Percentiles rank a stretch among this genome's conserved stretches.
Evolutionary conservation across 2,113 vertebrate genomes (phyloP).

Genomic region (Stomatorhinus ivindoensis): DNA sequence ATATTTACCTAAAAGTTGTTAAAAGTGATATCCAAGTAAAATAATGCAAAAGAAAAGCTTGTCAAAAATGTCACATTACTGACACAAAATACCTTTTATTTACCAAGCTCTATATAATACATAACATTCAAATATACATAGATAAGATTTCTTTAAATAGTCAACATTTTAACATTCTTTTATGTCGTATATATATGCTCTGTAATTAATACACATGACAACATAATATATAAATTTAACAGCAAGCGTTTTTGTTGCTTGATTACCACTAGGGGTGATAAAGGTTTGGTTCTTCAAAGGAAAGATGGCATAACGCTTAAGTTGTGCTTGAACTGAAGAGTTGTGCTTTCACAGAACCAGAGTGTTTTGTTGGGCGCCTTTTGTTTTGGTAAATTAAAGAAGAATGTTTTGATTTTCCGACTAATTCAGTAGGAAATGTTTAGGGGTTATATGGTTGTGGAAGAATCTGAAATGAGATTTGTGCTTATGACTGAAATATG

Average conservation of each 20-base stretch:
- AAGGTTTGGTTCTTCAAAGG: background rate
- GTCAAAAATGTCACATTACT: background rate
- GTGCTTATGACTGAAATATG: background rate
- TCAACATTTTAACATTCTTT: conserved; percentile 18
- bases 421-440: background rate
- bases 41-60: background rate
- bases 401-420: background rate
- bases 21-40: background rate
- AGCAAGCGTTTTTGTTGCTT: conserved; percentile 9
- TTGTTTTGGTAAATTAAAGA: background rate
- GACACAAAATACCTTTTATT: conserved; percentile 43
- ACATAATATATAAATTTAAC: conserved; percentile 11
- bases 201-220: conserved; percentile 16
- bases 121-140: conserved; percentile 30
- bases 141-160: conserved; percentile 30
- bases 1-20: background rate
- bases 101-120: conserved; percentile 35
- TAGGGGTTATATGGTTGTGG: background rate
- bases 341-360: background rate
- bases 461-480: background rate
- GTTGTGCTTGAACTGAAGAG: background rate
- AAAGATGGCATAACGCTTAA: background rate
- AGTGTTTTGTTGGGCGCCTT: background rate
- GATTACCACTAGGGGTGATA: background rate
- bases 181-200: conserved; percentile 12